Percentiles rank a stretch among this genome's conserved stretches.
Conservation (phyloP, 2,888 invertebrate genomes). For the Boloria selene region DNA sequence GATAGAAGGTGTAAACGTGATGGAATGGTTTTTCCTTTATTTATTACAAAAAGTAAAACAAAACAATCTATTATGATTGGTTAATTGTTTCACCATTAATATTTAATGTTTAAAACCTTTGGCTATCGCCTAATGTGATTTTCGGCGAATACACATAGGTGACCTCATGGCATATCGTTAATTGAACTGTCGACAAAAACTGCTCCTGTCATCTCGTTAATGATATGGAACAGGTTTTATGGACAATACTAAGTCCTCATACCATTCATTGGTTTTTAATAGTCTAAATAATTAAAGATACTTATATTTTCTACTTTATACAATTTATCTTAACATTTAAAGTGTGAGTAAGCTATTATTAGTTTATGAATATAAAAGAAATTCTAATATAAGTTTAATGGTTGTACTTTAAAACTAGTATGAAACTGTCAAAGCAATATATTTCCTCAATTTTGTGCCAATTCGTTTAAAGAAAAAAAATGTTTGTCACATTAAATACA, state of each 20-base stretch:
- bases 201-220: slow-evolving; percentile 17
- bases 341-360: no score
- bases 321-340: not conserved
- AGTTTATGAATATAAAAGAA: no score
- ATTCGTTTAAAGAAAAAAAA: no score
- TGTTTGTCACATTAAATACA: no score
- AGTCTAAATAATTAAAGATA: not conserved
- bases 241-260: not conserved
- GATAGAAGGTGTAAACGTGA: slow-evolving; percentile 2
- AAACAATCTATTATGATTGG: not conserved
- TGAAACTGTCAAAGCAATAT: no score
- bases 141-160: slow-evolving; percentile 14
- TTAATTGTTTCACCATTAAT: slow-evolving; percentile 11
- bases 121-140: slow-evolving; percentile 16
- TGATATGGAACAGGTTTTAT: slow-evolving; percentile 6
- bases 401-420: no score
- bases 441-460: no score
- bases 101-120: slow-evolving; percentile 4
- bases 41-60: slow-evolving; percentile 7
- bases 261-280: not conserved
- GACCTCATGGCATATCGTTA: slow-evolving; percentile 3
- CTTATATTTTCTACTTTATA: not conserved
- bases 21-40: slow-evolving; percentile 10
- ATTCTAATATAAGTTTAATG: no score
- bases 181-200: slow-evolving; percentile 25